Percentiles rank a stretch among this genome's conserved stretches.
phyloP scores from a whole-genome alignment of 1,140 invertebrate species.

The Aphelenchoides avenae region DNA sequence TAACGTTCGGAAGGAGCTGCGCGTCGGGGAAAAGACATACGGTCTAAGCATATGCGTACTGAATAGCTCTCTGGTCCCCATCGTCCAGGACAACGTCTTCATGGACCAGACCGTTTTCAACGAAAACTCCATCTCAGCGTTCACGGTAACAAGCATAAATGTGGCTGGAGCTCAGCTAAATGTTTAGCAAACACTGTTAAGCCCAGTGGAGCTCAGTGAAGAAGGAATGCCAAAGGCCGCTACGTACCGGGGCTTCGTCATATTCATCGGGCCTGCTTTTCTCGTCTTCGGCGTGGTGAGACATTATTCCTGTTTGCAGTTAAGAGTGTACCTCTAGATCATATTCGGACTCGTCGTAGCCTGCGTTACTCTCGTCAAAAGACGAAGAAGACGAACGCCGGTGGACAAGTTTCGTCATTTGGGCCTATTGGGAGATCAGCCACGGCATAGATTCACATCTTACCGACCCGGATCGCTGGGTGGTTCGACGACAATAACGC shows the following conservation, averaged over 20 bases:
- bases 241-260: conserved; percentile 9
- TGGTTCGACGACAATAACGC: no score
- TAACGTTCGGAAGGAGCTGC: not conserved
- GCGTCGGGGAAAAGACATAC: conserved; percentile 13
- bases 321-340: conserved; percentile 6
- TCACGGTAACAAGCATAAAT: no score
- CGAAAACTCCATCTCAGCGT: conserved; percentile 26
- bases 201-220: conserved; percentile 24
- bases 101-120: conserved; percentile 20
- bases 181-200: conserved; percentile 21
- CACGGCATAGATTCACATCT: conserved; percentile 19
- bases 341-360: conserved; percentile 17
- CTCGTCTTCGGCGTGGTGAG: conserved; percentile 23
- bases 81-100: conserved; percentile 22
- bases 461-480: conserved; percentile 25
- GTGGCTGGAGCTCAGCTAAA: no score
- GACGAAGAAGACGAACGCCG: conserved; percentile 13
- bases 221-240: not conserved
- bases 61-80: conserved; percentile 20
- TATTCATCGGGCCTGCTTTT: conserved; percentile 25
- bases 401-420: conserved; percentile 26
- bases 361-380: conserved; percentile 21
- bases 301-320: not conserved
- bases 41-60: conserved; percentile 27
- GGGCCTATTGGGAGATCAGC: conserved; percentile 21